Conservation (phyloP, 2,888 invertebrate genomes). For the Dryobotodes eremita region DNA sequence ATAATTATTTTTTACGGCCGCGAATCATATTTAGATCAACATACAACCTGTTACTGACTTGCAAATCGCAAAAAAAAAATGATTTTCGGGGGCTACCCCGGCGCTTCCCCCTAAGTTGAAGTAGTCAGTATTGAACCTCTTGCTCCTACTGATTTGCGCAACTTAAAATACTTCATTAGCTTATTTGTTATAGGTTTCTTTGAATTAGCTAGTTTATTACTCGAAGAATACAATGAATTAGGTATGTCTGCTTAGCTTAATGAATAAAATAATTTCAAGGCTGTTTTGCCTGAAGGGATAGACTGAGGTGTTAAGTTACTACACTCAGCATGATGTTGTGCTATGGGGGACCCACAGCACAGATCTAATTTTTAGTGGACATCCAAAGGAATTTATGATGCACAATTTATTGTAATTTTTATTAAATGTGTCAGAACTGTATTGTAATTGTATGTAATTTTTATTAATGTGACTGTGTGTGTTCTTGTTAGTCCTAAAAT, state of each 20-base stretch:
- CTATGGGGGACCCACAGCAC: background rate
- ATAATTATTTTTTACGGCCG: too few relatives aligned
- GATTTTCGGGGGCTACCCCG: too few relatives aligned
- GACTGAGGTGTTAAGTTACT: background rate
- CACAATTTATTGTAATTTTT: too few relatives aligned
- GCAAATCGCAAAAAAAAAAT: too few relatives aligned
- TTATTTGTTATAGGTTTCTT: constrained; percentile 21
- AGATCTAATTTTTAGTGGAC: background rate
- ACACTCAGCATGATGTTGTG: background rate
- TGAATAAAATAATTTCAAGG: background rate
- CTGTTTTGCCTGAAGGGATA: too few relatives aligned
- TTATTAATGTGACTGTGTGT: too few relatives aligned
- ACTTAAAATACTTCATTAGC: constrained; percentile 38
- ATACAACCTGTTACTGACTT: too few relatives aligned
- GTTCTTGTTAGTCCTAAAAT: too few relatives aligned
- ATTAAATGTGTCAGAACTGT: too few relatives aligned
- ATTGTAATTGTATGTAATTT: too few relatives aligned
- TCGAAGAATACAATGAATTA: background rate
- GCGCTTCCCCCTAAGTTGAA: too few relatives aligned
- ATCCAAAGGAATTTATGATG: background rate
- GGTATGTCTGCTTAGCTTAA: background rate
- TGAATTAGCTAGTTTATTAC: background rate
- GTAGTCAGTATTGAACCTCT: constrained; percentile 19
- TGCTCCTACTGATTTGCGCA: constrained; percentile 30
- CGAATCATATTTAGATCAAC: too few relatives aligned